Evolutionary conservation across 2,113 vertebrate species (phyloP), one percentile per base, ranked within the genome.

Genomic region (Silurus glanis): DNA sequence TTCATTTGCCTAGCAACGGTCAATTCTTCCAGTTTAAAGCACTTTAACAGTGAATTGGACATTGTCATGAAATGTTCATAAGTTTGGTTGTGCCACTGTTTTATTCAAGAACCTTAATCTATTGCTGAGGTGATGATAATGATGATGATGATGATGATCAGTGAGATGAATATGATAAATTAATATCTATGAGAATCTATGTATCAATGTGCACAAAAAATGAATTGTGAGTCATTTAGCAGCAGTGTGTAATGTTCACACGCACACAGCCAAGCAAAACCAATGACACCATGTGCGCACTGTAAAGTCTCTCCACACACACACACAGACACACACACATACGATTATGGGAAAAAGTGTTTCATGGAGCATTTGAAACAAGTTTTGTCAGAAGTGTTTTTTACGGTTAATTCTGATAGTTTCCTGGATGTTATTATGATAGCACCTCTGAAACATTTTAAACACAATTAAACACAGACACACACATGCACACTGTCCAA

Each of bases 401-500:
- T 79, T 17, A 56, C 12, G 37, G 59, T 81, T n/a, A 7, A 82
- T 82, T 64, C 45, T 49, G 59, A 82, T 64, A 62, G 58, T 82
- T 82, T 82, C 61, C 59, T 82, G 59, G 61, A 82, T 13, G 3
- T 82, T 82, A 51, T 25, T 82, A 61, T 64, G 80, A 82, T 66
- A 82, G 61, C 4, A 8, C 45, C 80, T 82, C 80, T 66, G 61
- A 66, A 82, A 66, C 80, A 66, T 82, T 23, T 66, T 61, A 82
- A 66, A 82, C 80, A 66, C 37, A 82, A 51, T 82, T 82, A 82
- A 64, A 74, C 69, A 84, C 67, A 76, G 66, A 83, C 67, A 61
- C 67, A 55, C 16, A 84, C 53, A 58, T 28, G 37, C 6, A 84
- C 19, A 74, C 83, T 61, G 58, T 61, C 64, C 59, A 82, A 82